Conservation (phyloP, 1,140 invertebrate genomes). For the Heliconius congener region DNA sequence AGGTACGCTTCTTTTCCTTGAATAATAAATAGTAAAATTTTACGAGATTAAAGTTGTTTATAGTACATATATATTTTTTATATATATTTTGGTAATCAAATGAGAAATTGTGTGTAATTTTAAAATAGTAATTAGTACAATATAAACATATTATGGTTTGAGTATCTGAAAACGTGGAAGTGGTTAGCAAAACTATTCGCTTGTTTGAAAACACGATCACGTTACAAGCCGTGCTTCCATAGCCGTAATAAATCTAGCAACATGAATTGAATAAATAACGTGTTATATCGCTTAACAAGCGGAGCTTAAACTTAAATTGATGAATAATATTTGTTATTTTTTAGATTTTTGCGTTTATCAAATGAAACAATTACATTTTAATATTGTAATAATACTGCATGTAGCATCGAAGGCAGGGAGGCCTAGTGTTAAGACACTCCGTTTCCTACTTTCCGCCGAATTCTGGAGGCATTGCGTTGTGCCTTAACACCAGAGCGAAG, state of each 20-base stretch:
- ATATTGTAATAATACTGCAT: no score
- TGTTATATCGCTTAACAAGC: neutral
- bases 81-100: neutral
- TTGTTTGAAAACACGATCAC: constrained; percentile 14
- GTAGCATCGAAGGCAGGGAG: no score
- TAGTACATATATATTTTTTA: neutral
- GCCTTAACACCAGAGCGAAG: no score
- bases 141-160: constrained; percentile 5
- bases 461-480: no score
- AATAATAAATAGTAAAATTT: no score
- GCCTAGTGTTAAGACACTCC: no score
- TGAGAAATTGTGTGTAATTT: no score
- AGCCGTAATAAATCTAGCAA: neutral
- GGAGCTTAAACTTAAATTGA: neutral
- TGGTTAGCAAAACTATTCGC: constrained; percentile 1
- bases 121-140: constrained; percentile 27
- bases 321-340: neutral
- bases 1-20: no score
- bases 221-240: constrained; percentile 2
- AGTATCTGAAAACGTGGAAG: constrained; percentile 13
- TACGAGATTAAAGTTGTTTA: no score
- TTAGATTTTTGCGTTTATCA: no score
- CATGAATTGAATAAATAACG: neutral
- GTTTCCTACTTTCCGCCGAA: no score
- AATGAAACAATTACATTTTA: no score